Evolutionary conservation across 2,888 invertebrate species (phyloP).

Genomic region (Caenorhabditis becei): DNA sequence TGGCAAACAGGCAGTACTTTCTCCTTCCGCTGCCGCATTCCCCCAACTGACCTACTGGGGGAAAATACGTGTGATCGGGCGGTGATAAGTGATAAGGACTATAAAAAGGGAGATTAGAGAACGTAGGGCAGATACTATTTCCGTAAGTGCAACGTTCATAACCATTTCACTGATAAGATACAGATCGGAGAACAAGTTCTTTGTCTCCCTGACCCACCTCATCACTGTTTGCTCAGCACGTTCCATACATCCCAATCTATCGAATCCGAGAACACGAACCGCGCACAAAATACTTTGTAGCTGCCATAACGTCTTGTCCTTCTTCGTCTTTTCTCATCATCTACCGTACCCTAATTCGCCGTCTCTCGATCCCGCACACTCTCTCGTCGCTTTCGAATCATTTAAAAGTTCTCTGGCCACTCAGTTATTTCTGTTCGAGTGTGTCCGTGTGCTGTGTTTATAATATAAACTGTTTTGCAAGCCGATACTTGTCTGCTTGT

Average conservation of each 20-base stretch:
- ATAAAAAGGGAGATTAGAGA: neutral
- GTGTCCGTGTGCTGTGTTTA: neutral
- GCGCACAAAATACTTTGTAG: constrained; percentile 7
- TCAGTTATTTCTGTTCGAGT: neutral
- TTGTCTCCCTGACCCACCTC: neutral
- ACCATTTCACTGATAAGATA: neutral
- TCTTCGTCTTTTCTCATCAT: neutral
- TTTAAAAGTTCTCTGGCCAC: constrained; percentile 1
- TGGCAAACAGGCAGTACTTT: too few species aligned
- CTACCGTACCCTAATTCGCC: constrained; percentile 5
- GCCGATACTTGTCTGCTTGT: constrained; percentile 10
- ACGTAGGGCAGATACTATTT: neutral
- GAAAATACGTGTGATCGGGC: too few species aligned
- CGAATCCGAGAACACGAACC: neutral
- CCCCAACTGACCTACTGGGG: too few species aligned
- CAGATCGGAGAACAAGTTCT: constrained; percentile 1
- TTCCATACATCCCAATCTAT: neutral
- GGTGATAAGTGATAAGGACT: neutral
- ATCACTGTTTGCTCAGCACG: constrained; percentile 1
- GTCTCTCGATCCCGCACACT: neutral
- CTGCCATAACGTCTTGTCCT: neutral
- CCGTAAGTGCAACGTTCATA: neutral
- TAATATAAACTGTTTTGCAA: constrained; percentile 6
- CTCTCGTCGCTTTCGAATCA: neutral
- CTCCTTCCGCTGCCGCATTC: too few species aligned